Conservation (phyloP, 2,113 vertebrate species). For the Chaetodon trifascialis region DNA sequence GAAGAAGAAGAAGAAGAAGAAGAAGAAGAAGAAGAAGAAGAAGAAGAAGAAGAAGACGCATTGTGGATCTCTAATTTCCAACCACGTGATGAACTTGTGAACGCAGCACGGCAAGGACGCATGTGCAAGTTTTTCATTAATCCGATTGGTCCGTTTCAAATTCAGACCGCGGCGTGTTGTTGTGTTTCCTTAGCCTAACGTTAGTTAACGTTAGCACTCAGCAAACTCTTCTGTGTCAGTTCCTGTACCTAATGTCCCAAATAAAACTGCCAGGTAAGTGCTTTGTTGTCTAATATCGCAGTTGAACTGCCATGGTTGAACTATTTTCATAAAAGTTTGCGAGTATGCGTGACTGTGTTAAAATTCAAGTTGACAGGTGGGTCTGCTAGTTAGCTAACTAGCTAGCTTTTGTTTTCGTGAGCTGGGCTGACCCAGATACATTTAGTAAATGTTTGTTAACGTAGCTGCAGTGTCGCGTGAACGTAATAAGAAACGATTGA, state of each 20-base stretch:
- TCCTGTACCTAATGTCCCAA: background rate
- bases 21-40: too few species aligned
- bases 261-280: constrained; percentile 26
- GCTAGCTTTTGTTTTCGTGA: background rate
- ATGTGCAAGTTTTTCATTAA: constrained; percentile 8
- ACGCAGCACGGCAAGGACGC: background rate
- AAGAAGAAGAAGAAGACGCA: too few species aligned
- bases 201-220: background rate
- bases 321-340: background rate
- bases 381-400: background rate
- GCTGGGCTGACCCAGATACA: background rate
- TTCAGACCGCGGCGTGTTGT: constrained; percentile 50
- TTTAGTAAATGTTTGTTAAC: background rate
- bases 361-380: constrained; percentile 45
- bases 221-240: rapidly evolving
- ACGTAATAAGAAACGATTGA: background rate
- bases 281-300: rapidly evolving
- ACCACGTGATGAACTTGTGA: rapidly evolving
- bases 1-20: too few species aligned
- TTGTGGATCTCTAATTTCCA: background rate
- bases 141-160: constrained; percentile 71
- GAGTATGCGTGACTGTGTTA: background rate
- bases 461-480: background rate
- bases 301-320: rapidly evolving
- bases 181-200: background rate